Evolutionary conservation across 2,888 invertebrate species (phyloP).

Genomic region (Prosapia bicincta): DNA sequence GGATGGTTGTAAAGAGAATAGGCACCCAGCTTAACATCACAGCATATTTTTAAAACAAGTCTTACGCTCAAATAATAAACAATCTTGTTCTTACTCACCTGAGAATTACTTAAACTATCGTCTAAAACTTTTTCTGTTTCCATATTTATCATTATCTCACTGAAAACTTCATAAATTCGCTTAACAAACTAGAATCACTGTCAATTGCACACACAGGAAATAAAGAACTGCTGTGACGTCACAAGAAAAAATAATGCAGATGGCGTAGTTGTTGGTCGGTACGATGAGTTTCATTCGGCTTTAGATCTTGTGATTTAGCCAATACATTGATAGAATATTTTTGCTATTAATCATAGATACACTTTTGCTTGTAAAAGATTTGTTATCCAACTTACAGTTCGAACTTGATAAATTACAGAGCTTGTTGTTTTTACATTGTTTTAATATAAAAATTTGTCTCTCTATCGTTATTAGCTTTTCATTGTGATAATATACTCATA

Average conservation of each 20-base stretch:
- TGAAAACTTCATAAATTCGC: constrained; percentile 35
- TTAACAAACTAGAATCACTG: constrained; percentile 31
- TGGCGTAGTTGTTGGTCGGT: background rate
- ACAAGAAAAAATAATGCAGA: constrained; percentile 6
- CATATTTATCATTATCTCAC: constrained; percentile 63
- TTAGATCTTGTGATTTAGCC: background rate
- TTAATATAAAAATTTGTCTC: too few relatives aligned
- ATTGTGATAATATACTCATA: too few relatives aligned
- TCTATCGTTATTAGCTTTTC: too few relatives aligned
- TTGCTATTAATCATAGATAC: too few relatives aligned
- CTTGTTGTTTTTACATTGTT: too few relatives aligned
- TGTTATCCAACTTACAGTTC: too few relatives aligned
- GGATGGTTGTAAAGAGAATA: background rate
- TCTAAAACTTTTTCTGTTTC: constrained; percentile 89
- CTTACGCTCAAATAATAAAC: background rate
- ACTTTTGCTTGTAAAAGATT: too few relatives aligned
- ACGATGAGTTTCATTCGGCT: background rate
- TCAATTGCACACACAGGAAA: constrained; percentile 37
- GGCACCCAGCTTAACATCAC: background rate
- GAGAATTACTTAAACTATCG: constrained; percentile 67
- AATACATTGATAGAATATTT: background rate
- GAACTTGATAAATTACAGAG: too few relatives aligned
- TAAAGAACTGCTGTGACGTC: constrained; percentile 35
- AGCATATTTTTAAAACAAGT: background rate
- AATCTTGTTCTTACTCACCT: constrained; percentile 50